These are phyloP conservation scores for Enteromius mattozi DNA, from an alignment of 2,797 vertebrate genomes.

Conservation along the genomic window DNA sequence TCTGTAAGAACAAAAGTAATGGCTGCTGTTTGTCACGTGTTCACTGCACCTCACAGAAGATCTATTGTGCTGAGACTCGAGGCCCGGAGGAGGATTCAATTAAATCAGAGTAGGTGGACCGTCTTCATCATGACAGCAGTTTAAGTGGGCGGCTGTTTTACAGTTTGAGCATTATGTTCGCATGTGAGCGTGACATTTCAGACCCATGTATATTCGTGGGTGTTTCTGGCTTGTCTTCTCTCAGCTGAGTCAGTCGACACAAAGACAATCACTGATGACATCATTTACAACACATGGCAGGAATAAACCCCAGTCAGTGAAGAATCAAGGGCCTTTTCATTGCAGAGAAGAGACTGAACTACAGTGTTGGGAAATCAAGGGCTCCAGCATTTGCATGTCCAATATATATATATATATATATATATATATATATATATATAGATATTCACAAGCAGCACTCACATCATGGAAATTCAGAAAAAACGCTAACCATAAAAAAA, in stretches of 20 bases:
- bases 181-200: not conserved
- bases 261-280: not conserved
- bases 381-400: conserved; percentile 3
- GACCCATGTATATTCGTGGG: not conserved
- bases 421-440: not conserved
- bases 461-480: conserved; percentile 21
- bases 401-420: not conserved
- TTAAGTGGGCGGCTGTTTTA: not conserved
- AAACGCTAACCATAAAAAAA: not conserved
- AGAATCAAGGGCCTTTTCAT: not conserved
- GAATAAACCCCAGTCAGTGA: not conserved
- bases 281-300: not conserved
- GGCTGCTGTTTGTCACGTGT: not conserved
- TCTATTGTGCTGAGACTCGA: conserved; percentile 2
- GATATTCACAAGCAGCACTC: not conserved
- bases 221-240: conserved; percentile 3
- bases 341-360: not conserved
- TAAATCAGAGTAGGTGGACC: conserved; percentile 1
- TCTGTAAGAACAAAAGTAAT: not conserved
- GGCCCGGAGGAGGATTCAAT: conserved; percentile 11
- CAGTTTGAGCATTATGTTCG: not conserved
- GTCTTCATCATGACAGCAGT: conserved; percentile 2
- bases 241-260: not conserved
- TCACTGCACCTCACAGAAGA: not conserved
- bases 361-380: not conserved